A percentile compares a stretch with the other conserved stretches of the same genome.
phyloP scores from a whole-genome alignment of 2,888 invertebrate genomes.

The Limenitis camilla region DNA sequence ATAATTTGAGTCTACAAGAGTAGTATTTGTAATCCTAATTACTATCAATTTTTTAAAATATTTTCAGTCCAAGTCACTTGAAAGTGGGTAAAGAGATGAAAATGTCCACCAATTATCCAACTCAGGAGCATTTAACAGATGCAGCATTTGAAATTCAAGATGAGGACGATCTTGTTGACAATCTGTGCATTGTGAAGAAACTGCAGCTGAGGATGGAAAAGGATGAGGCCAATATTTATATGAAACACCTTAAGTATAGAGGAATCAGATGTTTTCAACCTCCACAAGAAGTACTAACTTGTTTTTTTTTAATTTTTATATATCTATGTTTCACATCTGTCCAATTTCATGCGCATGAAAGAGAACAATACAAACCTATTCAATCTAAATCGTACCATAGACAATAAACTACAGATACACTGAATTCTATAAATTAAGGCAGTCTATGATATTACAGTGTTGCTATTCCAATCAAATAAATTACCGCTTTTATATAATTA shows the following conservation, averaged over 20 bases:
- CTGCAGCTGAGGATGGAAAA: slow-evolving; percentile 32
- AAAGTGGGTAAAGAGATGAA: slow-evolving; percentile 43
- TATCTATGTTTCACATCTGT: background rate
- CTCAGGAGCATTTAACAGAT: slow-evolving; percentile 28
- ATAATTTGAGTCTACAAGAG: background rate
- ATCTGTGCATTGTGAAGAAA: slow-evolving; percentile 40
- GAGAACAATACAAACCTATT: background rate
- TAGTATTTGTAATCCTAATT: background rate
- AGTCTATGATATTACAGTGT: too few relatives aligned
- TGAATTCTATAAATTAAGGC: too few relatives aligned
- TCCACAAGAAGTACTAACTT: slow-evolving; percentile 16
- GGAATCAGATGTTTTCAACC: slow-evolving; percentile 36
- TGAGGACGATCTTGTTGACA: slow-evolving; percentile 19
- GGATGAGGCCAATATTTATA: slow-evolving; percentile 34
- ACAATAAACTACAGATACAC: too few relatives aligned
- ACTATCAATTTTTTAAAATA: background rate
- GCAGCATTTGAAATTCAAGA: slow-evolving; percentile 17
- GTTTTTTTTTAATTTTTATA: background rate
- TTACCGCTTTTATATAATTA: too few relatives aligned
- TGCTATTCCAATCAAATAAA: too few relatives aligned
- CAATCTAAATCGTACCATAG: too few relatives aligned
- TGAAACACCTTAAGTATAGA: slow-evolving; percentile 49
- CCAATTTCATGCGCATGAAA: too few relatives aligned
- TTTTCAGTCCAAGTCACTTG: slow-evolving; percentile 46
- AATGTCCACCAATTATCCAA: slow-evolving; percentile 37